Percentiles rank a stretch among this genome's conserved stretches.
These are phyloP conservation scores for Brachyalestes nurse DNA, from an alignment of 2,797 vertebrate genomes.

Conservation along the genomic window DNA sequence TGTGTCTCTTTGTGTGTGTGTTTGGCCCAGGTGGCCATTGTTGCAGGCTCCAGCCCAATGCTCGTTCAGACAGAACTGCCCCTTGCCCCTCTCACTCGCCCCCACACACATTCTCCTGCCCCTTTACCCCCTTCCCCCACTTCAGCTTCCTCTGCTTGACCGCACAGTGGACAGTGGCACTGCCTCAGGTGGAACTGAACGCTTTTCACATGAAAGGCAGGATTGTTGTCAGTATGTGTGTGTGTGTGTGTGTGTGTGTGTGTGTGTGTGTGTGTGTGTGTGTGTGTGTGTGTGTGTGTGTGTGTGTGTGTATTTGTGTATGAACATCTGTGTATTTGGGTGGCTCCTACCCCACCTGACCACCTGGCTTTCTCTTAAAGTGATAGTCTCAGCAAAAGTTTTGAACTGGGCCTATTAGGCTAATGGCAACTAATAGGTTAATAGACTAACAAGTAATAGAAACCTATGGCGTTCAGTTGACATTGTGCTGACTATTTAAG, in stretches of 20 bases:
- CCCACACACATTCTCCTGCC: constrained; percentile 29
- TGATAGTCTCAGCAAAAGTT: neutral
- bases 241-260: constrained; percentile 53
- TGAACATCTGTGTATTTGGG: constrained; percentile 36
- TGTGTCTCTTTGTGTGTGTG: constrained; percentile 26
- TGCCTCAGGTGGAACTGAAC: constrained; percentile 23
- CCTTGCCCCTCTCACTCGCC: constrained; percentile 18
- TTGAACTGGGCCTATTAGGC: too few relatives aligned
- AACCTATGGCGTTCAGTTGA: too few relatives aligned
- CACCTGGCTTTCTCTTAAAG: constrained; percentile 35
- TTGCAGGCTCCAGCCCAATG: constrained; percentile 23
- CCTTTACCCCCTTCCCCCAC: constrained; percentile 30
- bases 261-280: constrained; percentile 47
- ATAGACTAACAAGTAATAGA: too few relatives aligned
- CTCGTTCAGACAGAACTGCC: constrained; percentile 36
- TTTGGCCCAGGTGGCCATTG: constrained; percentile 34
- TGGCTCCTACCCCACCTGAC: constrained; percentile 31
- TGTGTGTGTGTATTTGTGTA: constrained; percentile 56
- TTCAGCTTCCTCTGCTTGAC: constrained; percentile 61
- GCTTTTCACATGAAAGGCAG: constrained; percentile 67
- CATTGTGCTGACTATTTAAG: too few relatives aligned
- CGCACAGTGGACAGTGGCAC: constrained; percentile 59
- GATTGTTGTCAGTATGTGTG: constrained; percentile 69
- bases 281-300: constrained; percentile 61
- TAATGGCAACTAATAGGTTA: too few relatives aligned